Evolutionary conservation across 2,797 vertebrate genomes (phyloP), one percentile per base, ranked within the genome.

Genomic region (Rhinogobio ventralis): DNA sequence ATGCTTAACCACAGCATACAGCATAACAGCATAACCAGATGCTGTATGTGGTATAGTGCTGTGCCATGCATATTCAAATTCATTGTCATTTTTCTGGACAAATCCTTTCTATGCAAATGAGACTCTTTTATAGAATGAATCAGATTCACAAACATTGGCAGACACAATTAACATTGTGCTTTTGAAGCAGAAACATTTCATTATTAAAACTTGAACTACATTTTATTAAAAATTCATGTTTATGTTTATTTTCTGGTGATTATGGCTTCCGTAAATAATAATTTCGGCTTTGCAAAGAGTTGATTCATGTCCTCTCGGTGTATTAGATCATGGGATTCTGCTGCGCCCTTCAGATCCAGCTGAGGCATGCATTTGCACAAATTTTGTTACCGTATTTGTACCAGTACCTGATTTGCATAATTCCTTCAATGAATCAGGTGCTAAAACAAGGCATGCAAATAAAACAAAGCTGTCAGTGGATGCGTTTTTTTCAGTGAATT

Each of bases 71-170:
- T 57, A 60, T 76, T 76, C 74, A 76, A 42, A 76, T 57, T n/a
- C 20, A 25, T 23, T 57, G 53, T 57, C 28, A 23, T 13, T 74
- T 33, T 57, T 39, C 33, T 39, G 30, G 7, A 13, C 73, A 39
- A 76, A 57, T 57, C 51, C 33, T 76, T 60, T 60, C 53, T 42
- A 77, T 77, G 53, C 53, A 60, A 76, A 76, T 76, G 2, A 60
- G 23, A 33, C 23, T 39, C 51, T 55, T 10, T 55, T 55, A 51
- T 75, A 15, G 20, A 76, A 57, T 39, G 5, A 77, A 60, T 42
- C 66, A 45, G 39, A 28, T 19, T 45, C n/a, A 13, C 55, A 60
- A 45, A 28, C 75, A 28, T 42, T 28, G 36, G 7, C 64, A 39
- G 51, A 68, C 23, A 7, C 30, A 68, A 51, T 33, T 19, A 23